Base-by-base conservation (phyloP, 2,113 vertebrate genomes). In the Vidua macroura region DNA sequence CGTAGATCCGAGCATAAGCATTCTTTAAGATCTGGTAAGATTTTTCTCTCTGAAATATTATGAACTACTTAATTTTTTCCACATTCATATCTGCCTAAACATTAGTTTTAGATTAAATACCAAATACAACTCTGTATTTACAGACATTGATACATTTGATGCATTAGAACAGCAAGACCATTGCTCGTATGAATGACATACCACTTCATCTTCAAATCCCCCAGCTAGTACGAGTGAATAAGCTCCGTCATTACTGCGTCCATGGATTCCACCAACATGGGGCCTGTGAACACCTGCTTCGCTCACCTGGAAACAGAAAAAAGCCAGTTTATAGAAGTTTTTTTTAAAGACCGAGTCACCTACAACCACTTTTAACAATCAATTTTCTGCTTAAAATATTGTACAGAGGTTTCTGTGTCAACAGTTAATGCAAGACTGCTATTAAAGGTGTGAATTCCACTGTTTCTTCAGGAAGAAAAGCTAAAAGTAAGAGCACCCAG, bases 151-250 rank as follows among this genome's bases (percentile, higher is more conserved):
- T 19, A 55, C 10, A 56, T 64, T 2, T 51, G 41, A 81, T 33
- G 49, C 16, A 48, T 33, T 28, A 63, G 28, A 82, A 91, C 7
- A 78, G 62, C 46, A 74, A 85, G 82, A 59, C 16, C 1, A 0
- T 37, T 75, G 37, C 74, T 89, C 17, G 25, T 15, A 82, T 37
- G 78, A 79, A 77, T 70, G 59, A 99, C 99, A 96, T 98, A 99
- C 99, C 98, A 99, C 99, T 99, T 99, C 99, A 94, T 99, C 99
- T 90, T 99, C 99, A 97, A 99, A 99, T 97, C 99, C 99, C 55
- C 99, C 99, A 60, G 99, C 99, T 92, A 99, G 95, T 63, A 99
- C 99, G 91, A 99, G 98, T 16, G 99, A 99, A 72, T 99, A 99
- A 83, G 99, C 98, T 53, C 99, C 99, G 60, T 99, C 99, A 49